These are phyloP conservation scores for Tipula helvola DNA, from an alignment of 2,888 invertebrate genomes.

Conservation along the genomic window DNA sequence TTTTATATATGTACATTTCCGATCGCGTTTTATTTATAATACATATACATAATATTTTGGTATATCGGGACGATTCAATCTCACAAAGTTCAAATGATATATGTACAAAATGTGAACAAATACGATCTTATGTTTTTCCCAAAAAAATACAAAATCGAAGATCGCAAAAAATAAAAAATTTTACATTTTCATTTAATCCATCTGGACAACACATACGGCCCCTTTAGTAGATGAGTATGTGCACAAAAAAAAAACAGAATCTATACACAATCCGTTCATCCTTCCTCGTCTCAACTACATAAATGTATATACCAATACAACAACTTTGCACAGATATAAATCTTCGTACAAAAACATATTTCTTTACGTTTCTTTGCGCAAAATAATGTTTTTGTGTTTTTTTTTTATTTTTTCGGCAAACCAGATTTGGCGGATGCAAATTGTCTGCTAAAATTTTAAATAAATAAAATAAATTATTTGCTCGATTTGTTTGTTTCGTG, in stretches of 20 bases:
- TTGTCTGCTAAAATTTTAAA: conserved; percentile 7
- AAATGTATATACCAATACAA: not conserved
- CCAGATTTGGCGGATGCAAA: conserved; percentile 10
- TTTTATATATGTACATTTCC: not conserved
- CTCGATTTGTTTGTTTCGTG: not conserved
- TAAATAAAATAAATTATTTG: not conserved
- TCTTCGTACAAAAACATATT: not conserved
- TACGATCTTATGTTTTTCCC: not conserved
- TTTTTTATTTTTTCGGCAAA: not conserved
- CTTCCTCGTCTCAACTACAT: not conserved
- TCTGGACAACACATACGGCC: not conserved
- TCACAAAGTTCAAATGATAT: not conserved
- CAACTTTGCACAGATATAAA: not conserved
- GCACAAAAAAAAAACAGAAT: not conserved
- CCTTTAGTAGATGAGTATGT: not conserved
- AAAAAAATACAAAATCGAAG: not conserved
- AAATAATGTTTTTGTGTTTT: not conserved
- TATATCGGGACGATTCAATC: not conserved
- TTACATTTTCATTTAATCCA: conserved; percentile 4
- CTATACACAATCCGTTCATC: not conserved
- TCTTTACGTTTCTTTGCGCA: not conserved
- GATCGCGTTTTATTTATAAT: not conserved
- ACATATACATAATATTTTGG: not conserved
- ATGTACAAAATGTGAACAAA: not conserved
- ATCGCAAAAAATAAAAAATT: not conserved